Base-by-base conservation (phyloP, 2,888 invertebrate species). In the Podotricha telesiphe region DNA sequence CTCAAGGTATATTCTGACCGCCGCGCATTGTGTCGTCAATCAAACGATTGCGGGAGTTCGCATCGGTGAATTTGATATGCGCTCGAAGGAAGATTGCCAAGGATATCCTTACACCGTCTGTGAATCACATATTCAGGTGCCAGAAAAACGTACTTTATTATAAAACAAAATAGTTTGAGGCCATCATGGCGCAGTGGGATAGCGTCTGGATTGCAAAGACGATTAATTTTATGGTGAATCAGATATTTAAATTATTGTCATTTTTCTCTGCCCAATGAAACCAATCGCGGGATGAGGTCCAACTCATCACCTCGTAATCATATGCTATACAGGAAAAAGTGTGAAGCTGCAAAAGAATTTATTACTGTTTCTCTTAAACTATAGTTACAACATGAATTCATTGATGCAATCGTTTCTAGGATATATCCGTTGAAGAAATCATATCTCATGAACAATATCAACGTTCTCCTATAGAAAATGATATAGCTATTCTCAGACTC, bases 1-100 rank as follows among this genome's bases (percentile, higher is more conserved):
- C 74, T 86, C 88, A 71, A 79, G 86, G 74, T 92, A 91, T 73
- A 86, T 93, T 20, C 79, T 93, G 47, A 92, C 92, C 0, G 92
- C 93, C 0, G 90, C 89, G 1, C 93, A 93, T 74, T 93, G 92
- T 47, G 66, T 69, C 4, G 0, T 34, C 0, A 20, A 56, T 37
- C 64, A 69, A 28, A 34, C 8, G 0, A 62, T 76, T 13, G 67
- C 70, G 10, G 73, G 59, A 34, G 66, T 71, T 5, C 71, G 71
- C 4, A 22, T 71, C n/a, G 71, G 71, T 19, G 71, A 71, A 17
- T 59, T 48, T 3, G 65, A 71, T 20, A 51, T 66, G 17, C n/a
- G n/a, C 7, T 64, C 47, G 0, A n/a, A 7, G 0, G 1, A 4
- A 13, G 71, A 71, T 37, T 69, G 69, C 13, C 69, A 69, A 17